Evolutionary conservation across 2,113 vertebrate species (phyloP).

Genomic region (Marmota monax): DNA sequence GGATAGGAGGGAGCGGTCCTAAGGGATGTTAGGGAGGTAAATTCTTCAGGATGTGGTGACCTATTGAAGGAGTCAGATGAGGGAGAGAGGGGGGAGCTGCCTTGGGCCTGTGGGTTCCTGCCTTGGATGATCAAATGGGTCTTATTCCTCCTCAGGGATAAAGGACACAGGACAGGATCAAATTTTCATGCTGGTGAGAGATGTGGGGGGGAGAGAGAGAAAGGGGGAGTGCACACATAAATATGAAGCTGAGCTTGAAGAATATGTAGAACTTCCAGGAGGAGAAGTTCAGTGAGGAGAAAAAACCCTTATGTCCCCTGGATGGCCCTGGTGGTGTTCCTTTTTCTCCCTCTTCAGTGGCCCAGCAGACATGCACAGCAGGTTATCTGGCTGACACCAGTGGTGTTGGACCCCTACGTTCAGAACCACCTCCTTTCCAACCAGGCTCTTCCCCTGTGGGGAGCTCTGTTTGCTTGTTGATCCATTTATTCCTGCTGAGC

Average conservation of each 20-base stretch:
- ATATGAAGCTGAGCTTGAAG: background rate
- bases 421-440: background rate
- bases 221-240: background rate
- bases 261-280: background rate
- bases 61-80: fast-evolving
- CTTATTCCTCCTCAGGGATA: background rate
- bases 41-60: fast-evolving
- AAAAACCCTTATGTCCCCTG: no score
- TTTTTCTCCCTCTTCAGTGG: background rate
- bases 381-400: background rate
- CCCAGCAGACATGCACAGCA: background rate
- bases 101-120: background rate
- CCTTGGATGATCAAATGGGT: no score
- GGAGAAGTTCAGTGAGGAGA: no score
- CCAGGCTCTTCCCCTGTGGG: background rate
- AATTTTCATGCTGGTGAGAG: background rate
- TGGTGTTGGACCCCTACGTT: background rate
- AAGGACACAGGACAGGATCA: background rate
- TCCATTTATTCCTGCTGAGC: background rate
- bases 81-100: fast-evolving
- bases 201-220: no score
- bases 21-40: background rate
- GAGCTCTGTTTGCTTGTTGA: background rate
- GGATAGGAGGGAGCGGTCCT: background rate
- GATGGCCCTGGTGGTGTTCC: background rate